Conservation (phyloP, 2,888 invertebrate genomes). For the Oeneis ivallda region DNA sequence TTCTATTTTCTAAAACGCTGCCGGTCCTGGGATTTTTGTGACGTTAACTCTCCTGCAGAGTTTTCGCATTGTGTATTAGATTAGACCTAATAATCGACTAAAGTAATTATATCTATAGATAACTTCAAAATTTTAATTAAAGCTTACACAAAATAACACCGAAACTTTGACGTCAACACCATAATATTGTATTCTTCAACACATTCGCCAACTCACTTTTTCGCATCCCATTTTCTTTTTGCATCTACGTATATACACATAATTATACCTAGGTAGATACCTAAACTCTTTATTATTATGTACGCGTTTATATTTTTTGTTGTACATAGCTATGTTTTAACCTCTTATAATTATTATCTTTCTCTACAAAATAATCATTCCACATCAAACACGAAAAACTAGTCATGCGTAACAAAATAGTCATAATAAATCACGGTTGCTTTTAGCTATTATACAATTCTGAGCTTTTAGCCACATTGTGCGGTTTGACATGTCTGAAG, state of each 20-base stretch:
- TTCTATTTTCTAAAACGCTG: too few relatives aligned
- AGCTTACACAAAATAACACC: too few relatives aligned
- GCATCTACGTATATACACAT: neutral
- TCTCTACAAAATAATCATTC: conserved; percentile 15
- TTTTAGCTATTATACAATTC: too few relatives aligned
- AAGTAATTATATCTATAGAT: too few relatives aligned
- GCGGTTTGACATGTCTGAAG: conserved; percentile 11
- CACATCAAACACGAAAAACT: conserved; percentile 15
- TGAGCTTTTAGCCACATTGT: conserved; percentile 9
- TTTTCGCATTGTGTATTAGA: too few relatives aligned
- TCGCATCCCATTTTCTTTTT: neutral
- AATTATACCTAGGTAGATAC: neutral
- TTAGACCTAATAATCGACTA: too few relatives aligned
- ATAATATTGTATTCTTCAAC: neutral
- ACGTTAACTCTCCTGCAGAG: too few relatives aligned
- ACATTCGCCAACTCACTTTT: conserved; percentile 6
- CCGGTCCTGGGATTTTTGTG: too few relatives aligned
- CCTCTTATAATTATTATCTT: conserved; percentile 21
- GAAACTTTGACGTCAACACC: conserved; percentile 25
- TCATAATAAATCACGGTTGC: conserved; percentile 10
- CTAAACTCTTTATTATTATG: too few relatives aligned
- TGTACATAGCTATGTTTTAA: neutral
- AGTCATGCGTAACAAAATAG: neutral
- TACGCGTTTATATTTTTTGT: neutral
- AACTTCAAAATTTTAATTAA: too few relatives aligned